Evolutionary conservation across 2,888 invertebrate genomes (phyloP), one percentile per base, ranked within the genome.

Genomic region (Leucoma salicis): DNA sequence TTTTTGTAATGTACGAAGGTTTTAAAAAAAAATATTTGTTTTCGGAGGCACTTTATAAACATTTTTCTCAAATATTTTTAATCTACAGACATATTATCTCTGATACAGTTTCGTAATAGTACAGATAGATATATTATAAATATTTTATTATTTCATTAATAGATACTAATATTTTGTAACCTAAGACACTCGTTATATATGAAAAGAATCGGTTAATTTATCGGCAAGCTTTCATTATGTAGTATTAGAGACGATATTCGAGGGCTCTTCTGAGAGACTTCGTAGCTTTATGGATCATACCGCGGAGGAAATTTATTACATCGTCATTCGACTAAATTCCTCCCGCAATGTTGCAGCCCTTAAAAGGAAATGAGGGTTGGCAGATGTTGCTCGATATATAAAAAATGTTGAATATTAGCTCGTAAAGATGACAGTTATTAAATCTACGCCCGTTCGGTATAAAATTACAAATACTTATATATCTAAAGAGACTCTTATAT

Each of bases 251-350:
- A 46, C 36, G 42, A 45, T 49, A 54, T 55, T 43, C 49, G 44
- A 48, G 47, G 48, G 55, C 50, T 54, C 48, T 47, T 45, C 53
- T 44, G 41, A 38, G 51, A 34, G 48, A 58, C 53, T 39, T 44
- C 57, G 50, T 48, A 64, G 67, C 68, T 80, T 80, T 82, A 82
- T 80, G 77, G 75, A 74, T 78, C 74, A 77, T 78, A 74, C 70
- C 74, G 58, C 64, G 63, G 59, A 65, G 65, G 56, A 69, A 80
- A 79, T 79, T 81, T 81, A 80, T 81, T 78, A 77, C 75, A 63
- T 62, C 74, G 78, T 78, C 78, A 78, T 80, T 78, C 71, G 63
- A 65, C 73, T 68, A 76, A 78, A 80, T 78, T 81, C 67, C 72
- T 55, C 55, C 72, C 71, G 69, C 74, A 71, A 74, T 66, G 74